Evolutionary conservation across 2,797 vertebrate genomes (phyloP).

Genomic region (Acrocephalus scirpaceus): DNA sequence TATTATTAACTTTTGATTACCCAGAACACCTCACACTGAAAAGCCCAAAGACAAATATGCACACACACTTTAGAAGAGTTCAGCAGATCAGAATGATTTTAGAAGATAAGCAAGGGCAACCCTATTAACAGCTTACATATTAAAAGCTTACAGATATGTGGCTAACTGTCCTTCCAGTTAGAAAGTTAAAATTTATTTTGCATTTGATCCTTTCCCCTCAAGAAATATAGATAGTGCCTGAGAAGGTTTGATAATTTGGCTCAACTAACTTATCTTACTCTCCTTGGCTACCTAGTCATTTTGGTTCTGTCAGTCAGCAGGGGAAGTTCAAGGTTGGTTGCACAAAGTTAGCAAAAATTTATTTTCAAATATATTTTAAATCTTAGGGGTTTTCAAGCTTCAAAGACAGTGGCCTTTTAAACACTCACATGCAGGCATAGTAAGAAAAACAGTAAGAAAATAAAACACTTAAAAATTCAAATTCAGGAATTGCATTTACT

Average conservation of each 20-base stretch:
- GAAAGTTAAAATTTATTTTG: not conserved
- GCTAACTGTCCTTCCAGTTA: not conserved
- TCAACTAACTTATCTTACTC: not conserved
- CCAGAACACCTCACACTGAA: not conserved
- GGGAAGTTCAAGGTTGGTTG: not conserved
- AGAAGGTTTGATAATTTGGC: not conserved
- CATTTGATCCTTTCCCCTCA: not conserved
- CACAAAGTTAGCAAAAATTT: not conserved
- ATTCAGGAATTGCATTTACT: not conserved
- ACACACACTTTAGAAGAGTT: not conserved
- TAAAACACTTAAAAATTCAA: not conserved
- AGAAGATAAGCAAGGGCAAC: slow-evolving; percentile 24
- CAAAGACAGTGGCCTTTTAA: not conserved
- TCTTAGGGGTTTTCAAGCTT: not conserved
- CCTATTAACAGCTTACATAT: not conserved
- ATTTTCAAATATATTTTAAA: not conserved
- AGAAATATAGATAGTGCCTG: not conserved
- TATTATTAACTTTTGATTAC: slow-evolving; percentile 29
- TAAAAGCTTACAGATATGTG: not conserved
- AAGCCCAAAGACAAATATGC: not conserved
- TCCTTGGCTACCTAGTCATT: not conserved
- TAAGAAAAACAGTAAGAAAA: not conserved
- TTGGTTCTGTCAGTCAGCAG: not conserved
- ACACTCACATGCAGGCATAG: not conserved
- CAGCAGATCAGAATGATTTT: slow-evolving; percentile 13